Evolutionary conservation across 2,113 vertebrate genomes (phyloP).

Genomic region (Nematolebias whitei): DNA sequence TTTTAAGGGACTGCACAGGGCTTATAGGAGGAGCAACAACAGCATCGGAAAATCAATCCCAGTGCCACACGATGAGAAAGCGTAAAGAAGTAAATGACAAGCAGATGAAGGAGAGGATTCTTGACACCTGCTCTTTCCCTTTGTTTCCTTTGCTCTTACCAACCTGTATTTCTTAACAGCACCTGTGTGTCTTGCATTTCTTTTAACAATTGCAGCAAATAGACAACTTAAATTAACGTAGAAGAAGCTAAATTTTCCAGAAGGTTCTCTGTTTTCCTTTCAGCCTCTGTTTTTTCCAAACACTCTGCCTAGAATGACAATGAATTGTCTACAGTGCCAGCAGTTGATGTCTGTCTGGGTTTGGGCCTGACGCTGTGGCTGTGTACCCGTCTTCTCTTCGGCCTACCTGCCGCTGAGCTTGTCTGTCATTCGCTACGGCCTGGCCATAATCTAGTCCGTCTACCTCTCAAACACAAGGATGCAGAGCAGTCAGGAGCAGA

Average conservation of each 20-base stretch:
- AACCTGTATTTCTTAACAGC: conserved; percentile 54
- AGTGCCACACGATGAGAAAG: conserved; percentile 46
- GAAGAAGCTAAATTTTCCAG: conserved; percentile 47
- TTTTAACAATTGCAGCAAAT: conserved; percentile 35
- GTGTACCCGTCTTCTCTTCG: conserved; percentile 36
- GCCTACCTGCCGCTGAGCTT: conserved; percentile 41
- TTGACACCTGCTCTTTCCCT: conserved; percentile 72
- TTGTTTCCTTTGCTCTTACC: conserved; percentile 21
- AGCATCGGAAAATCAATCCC: conserved; percentile 65
- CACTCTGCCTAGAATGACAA: conserved; percentile 68
- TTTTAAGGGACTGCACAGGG: conserved; percentile 30
- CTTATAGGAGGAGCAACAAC: conserved; percentile 39
- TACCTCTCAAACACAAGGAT: conserved; percentile 38
- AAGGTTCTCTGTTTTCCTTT: conserved; percentile 40
- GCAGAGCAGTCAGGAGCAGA: conserved; percentile 31
- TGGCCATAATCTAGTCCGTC: conserved; percentile 41
- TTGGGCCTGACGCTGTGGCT: conserved; percentile 59
- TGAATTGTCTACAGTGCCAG: conserved; percentile 49
- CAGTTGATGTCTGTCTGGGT: conserved; percentile 57
- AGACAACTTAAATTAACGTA: conserved; percentile 39
- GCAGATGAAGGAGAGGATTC: conserved; percentile 74
- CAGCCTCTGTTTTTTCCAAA: conserved; percentile 29
- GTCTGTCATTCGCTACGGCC: conserved; percentile 48
- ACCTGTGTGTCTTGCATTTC: conserved; percentile 14
- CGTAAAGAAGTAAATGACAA: conserved; percentile 71